Evolutionary conservation across 2,888 invertebrate species (phyloP), one percentile per base, ranked within the genome.

Genomic region (Mystacides longicornis): DNA sequence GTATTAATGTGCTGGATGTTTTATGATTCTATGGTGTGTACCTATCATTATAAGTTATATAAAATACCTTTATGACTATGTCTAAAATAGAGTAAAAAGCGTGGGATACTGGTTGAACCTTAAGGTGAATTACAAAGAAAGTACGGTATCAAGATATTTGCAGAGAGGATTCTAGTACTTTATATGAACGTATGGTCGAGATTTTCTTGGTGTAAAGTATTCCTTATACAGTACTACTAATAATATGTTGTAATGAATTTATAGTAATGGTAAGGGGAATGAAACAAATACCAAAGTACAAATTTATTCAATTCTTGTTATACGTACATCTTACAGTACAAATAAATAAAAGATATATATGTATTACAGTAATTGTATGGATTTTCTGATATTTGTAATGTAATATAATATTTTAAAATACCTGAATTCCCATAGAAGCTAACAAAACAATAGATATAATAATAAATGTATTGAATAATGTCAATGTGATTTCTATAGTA

Each of bases 261-360:
- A 27, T 27, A 27, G 16, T 37, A n/a, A 16, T n/a, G 14, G 3
- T 4, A n/a, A 14, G 16, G 3, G 46, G 27, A 57, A 55, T 43
- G 51, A 58, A 56, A 61, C 59, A 59, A 57, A 61, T 51, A 52
- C 55, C 55, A 76, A 71, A 77, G 77, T 77, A 77, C 77, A 77
- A 77, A 77, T 73, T 72, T 68, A 68, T 57, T 47, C 67, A 75
- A 74, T 75, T 74, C 55, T 56, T 53, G 56, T 60, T 72, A 69
- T 60, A 70, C 65, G 62, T 67, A 65, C 72, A 60, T 75, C 69
- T 71, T 70, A 70, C 75, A 77, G 77, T 77, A 77, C 77, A 77
- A 77, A 37, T 37, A 37, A 37, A 37, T 37, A 37, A 37, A 3
- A n/a, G 16, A 37, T 37, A 27, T 27, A 27, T 27, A 27, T 27